phyloP scores from a whole-genome alignment of 2,888 invertebrate species.

The Spodoptera picta region DNA sequence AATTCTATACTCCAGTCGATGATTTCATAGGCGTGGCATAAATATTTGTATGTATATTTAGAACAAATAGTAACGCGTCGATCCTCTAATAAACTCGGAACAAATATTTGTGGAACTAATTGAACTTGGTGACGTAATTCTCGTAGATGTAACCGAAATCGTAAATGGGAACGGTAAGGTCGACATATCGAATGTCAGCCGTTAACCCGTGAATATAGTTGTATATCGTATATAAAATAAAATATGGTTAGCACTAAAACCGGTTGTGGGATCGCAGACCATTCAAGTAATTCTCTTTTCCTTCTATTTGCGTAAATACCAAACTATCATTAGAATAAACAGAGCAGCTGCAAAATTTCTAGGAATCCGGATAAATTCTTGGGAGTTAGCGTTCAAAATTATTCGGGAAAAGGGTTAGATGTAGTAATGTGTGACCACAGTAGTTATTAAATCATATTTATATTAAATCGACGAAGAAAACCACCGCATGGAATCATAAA shows the following conservation, averaged over 20 bases:
- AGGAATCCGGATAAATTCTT: constrained; percentile 7
- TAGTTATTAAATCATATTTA: no score
- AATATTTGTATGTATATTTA: constrained; percentile 24
- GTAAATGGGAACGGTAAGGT: constrained; percentile 51
- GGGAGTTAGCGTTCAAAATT: background rate
- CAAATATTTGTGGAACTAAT: constrained; percentile 55
- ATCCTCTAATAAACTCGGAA: constrained; percentile 24
- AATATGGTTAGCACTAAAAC: constrained; percentile 34
- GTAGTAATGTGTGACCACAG: no score
- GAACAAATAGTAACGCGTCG: constrained; percentile 24
- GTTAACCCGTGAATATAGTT: constrained; percentile 39
- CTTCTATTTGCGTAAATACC: constrained; percentile 20
- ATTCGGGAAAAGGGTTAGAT: constrained; percentile 1
- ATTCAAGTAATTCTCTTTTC: constrained; percentile 36
- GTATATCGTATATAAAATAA: constrained; percentile 26
- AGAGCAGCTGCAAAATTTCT: constrained; percentile 25
- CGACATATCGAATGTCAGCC: constrained; percentile 52
- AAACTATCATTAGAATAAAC: constrained; percentile 33
- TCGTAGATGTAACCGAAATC: constrained; percentile 45
- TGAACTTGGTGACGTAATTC: constrained; percentile 49
- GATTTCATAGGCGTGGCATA: constrained; percentile 12
- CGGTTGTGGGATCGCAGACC: constrained; percentile 32
- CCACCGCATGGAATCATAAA: no score
- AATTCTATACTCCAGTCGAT: background rate
- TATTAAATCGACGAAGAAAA: no score